These are phyloP conservation scores for Pipistrellus pipistrellus DNA, from an alignment of 2,797 vertebrate species.

Conservation along the genomic window DNA sequence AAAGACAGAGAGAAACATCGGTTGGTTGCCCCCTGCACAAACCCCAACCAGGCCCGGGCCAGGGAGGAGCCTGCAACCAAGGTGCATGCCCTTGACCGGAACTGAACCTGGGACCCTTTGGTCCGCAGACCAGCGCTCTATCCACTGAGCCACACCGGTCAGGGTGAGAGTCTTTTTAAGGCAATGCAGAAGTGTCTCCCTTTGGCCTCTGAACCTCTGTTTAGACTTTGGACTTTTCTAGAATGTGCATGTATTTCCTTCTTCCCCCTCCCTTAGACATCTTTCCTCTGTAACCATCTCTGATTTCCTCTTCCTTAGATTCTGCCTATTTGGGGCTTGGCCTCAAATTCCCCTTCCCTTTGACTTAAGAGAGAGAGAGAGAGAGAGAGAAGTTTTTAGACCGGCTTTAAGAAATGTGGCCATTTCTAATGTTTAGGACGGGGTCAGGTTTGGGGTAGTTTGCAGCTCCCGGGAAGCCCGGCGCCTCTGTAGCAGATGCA, in stretches of 20 bases:
- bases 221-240: slow-evolving; percentile 55
- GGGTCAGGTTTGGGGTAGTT: background rate
- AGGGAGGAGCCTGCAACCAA: no score
- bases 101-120: no score
- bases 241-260: slow-evolving; percentile 25
- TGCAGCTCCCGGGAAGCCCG: background rate
- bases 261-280: background rate
- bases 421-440: background rate
- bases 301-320: background rate
- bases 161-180: background rate
- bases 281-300: background rate
- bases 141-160: no score
- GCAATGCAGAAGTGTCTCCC: background rate
- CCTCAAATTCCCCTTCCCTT: slow-evolving; percentile 9
- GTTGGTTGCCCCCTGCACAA: no score
- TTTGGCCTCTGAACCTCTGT: background rate
- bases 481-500: background rate
- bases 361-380: background rate
- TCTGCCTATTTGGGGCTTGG: background rate
- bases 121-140: no score
- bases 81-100: no score
- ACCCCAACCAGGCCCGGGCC: no score
- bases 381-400: background rate
- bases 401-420: background rate
- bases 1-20: no score